Conservation (phyloP, 2,888 invertebrate genomes). For the Melieria omissa region DNA sequence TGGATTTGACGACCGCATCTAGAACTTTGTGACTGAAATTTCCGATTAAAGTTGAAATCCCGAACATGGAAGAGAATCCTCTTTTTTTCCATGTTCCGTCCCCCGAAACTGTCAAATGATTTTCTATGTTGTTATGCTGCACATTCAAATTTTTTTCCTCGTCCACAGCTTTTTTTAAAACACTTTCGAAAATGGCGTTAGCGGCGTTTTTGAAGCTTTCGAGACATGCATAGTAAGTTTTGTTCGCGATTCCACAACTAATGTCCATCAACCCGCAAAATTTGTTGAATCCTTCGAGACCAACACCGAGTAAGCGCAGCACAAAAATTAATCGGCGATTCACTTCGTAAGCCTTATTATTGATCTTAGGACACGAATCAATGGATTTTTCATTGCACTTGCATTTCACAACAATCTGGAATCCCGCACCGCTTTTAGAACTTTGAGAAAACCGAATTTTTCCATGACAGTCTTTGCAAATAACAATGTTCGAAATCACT, state of each 20-base stretch:
- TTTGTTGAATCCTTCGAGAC: slow-evolving; percentile 3
- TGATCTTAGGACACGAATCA: slow-evolving; percentile 15
- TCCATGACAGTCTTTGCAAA: no score
- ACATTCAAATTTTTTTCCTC: background rate
- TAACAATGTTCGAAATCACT: no score
- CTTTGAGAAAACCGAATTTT: background rate
- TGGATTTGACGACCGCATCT: slow-evolving; percentile 3
- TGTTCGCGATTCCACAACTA: background rate
- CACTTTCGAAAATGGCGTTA: background rate
- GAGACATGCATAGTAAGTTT: background rate
- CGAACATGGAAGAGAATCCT: slow-evolving; percentile 5
- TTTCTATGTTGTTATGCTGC: background rate
- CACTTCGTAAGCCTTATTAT: slow-evolving; percentile 21
- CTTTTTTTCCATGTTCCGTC: no score
- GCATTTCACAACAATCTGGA: background rate
- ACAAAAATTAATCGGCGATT: slow-evolving; percentile 21
- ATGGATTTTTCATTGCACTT: background rate
- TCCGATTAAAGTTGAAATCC: slow-evolving; percentile 3
- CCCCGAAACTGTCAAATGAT: background rate
- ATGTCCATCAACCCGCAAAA: background rate
- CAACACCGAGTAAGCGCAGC: slow-evolving; percentile 24
- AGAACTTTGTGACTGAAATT: slow-evolving; percentile 4
- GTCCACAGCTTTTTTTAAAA: background rate
- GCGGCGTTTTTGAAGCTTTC: no score
- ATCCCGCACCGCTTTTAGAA: background rate